Evolutionary conservation across 2,113 vertebrate species (phyloP).

Genomic region (Okapia johnstoni): DNA sequence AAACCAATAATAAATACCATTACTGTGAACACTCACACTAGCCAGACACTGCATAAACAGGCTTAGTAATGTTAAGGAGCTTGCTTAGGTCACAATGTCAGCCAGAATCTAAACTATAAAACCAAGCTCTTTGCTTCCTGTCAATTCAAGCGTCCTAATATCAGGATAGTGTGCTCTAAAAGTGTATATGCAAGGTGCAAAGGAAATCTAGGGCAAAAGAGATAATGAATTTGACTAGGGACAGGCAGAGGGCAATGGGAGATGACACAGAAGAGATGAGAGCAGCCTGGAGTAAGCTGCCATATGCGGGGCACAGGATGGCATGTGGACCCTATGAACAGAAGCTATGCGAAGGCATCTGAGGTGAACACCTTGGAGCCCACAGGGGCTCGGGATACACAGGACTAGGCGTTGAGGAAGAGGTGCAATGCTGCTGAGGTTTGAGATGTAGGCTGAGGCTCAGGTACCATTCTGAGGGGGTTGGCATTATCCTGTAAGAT

Average conservation of each 20-base stretch:
- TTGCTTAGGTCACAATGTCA: neutral
- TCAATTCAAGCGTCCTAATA: neutral
- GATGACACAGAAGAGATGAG: accelerated
- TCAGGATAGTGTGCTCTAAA: neutral
- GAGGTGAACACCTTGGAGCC: neutral
- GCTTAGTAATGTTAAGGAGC: neutral
- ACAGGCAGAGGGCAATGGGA: neutral
- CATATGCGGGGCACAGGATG: neutral
- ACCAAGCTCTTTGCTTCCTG: neutral
- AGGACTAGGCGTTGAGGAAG: too few species aligned
- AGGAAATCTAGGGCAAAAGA: neutral
- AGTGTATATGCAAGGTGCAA: neutral
- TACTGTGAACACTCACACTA: neutral
- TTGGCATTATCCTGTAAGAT: neutral
- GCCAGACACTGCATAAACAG: neutral
- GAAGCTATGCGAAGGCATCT: neutral
- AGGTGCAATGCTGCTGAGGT: neutral
- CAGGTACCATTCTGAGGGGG: neutral
- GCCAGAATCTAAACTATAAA: neutral
- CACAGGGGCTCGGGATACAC: neutral
- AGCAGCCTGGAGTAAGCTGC: neutral
- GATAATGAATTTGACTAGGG: neutral
- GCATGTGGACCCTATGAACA: neutral
- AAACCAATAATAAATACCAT: neutral
- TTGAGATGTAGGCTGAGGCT: neutral